phyloP scores from a whole-genome alignment of 2,888 invertebrate species.

The Melanophora roralis region DNA sequence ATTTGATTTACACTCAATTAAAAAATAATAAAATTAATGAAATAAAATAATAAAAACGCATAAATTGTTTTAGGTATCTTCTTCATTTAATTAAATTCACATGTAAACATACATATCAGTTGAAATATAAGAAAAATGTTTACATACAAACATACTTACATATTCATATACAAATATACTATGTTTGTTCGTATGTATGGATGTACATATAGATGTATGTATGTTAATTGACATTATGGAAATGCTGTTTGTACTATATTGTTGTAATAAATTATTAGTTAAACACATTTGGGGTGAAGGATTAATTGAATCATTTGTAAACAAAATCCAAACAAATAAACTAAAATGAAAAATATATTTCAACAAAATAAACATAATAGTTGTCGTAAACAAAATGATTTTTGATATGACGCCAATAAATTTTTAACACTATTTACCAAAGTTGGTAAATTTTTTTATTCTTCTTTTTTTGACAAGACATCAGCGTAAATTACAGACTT shows the following conservation, averaged over 20 bases:
- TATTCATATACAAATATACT: too few relatives aligned
- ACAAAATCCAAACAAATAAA: background rate
- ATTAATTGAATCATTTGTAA: constrained; percentile 42
- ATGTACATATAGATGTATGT: background rate
- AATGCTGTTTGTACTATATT: background rate
- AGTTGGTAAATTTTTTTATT: too few relatives aligned
- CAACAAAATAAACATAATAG: background rate
- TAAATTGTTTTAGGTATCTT: too few relatives aligned
- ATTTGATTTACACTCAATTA: constrained; percentile 22
- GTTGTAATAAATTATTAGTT: constrained; percentile 29
- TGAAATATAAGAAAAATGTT: too few relatives aligned
- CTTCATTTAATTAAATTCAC: too few relatives aligned
- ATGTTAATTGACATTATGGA: constrained; percentile 15
- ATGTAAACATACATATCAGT: too few relatives aligned
- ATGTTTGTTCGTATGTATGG: too few relatives aligned
- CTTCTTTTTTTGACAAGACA: too few relatives aligned
- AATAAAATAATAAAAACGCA: background rate
- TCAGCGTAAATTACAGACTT: too few relatives aligned
- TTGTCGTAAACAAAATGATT: background rate
- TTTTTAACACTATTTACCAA: background rate
- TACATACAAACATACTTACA: too few relatives aligned
- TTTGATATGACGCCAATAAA: constrained; percentile 34
- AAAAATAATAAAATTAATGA: constrained; percentile 14
- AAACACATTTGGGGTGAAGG: constrained; percentile 48
- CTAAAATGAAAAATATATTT: background rate